Evolutionary conservation across 1,140 invertebrate genomes (phyloP).

Genomic region (Pseudomyrmex sp.): DNA sequence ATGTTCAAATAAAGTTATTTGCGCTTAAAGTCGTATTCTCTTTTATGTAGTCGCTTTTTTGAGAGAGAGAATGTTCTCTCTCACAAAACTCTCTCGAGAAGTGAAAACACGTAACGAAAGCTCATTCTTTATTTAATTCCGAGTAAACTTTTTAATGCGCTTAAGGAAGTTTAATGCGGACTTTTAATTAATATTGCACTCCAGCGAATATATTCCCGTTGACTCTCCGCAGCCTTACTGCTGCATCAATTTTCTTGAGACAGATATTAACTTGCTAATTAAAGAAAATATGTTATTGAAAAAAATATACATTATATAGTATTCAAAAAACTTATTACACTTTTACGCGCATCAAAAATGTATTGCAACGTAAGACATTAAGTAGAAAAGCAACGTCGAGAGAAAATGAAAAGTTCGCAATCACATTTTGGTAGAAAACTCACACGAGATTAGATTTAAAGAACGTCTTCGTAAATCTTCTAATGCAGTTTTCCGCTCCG

Average conservation of each 20-base stretch:
- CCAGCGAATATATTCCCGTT: too few relatives aligned
- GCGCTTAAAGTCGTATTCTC: too few relatives aligned
- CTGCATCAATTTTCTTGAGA: too few relatives aligned
- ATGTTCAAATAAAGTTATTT: too few relatives aligned
- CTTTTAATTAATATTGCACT: constrained; percentile 6
- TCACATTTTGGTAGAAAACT: neutral
- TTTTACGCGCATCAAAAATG: too few relatives aligned
- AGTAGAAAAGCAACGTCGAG: neutral
- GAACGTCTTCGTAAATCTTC: neutral
- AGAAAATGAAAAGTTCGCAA: neutral
- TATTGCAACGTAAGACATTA: too few relatives aligned
- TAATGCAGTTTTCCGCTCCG: neutral
- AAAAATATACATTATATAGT: too few relatives aligned
- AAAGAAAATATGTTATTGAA: too few relatives aligned
- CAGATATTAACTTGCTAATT: too few relatives aligned
- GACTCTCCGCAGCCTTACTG: too few relatives aligned
- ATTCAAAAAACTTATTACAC: too few relatives aligned
- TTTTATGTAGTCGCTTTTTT: too few relatives aligned
- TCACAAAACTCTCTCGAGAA: constrained; percentile 1
- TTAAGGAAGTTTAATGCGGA: constrained; percentile 13
- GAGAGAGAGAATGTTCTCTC: neutral
- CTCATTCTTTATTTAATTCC: constrained; percentile 13
- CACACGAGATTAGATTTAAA: neutral
- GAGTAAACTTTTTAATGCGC: neutral
- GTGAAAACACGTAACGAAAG: neutral